Evolutionary conservation across 1,140 invertebrate genomes (phyloP).

Genomic region (Caenorhabditis briggsae): DNA sequence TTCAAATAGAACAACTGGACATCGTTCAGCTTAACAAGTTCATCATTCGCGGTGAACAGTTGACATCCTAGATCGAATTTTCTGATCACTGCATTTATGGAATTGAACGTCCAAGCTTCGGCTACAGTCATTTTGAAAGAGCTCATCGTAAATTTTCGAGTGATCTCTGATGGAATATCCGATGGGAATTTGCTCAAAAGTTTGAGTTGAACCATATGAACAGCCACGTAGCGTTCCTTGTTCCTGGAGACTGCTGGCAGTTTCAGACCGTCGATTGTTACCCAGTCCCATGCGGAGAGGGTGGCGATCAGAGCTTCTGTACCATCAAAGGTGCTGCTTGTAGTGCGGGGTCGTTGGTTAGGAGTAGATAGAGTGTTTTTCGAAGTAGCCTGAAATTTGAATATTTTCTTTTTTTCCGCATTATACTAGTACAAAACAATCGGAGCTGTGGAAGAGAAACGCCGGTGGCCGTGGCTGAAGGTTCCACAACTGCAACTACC

Average conservation of each 20-base stretch:
- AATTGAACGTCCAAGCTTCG: constrained; percentile 68
- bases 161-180: constrained; percentile 59
- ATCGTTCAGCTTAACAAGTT: constrained; percentile 63
- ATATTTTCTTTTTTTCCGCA: too few species aligned
- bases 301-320: constrained; percentile 25
- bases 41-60: constrained; percentile 65
- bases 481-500: too few species aligned
- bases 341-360: not conserved
- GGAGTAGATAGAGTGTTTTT: not conserved
- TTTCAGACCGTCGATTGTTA: constrained; percentile 61
- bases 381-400: not conserved
- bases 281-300: constrained; percentile 63
- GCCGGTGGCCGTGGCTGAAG: too few species aligned
- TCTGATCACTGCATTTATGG: constrained; percentile 64
- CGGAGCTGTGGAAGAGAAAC: too few species aligned
- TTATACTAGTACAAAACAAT: too few species aligned
- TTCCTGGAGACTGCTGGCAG: constrained; percentile 59
- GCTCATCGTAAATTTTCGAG: constrained; percentile 61
- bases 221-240: constrained; percentile 58
- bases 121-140: constrained; percentile 66
- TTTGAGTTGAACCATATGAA: constrained; percentile 67
- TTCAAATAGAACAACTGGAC: constrained; percentile 69
- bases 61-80: constrained; percentile 68
- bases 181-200: constrained; percentile 67
- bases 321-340: constrained; percentile 16